Percentiles rank a stretch among this genome's conserved stretches.
These are phyloP conservation scores for Lepus americanus DNA, from an alignment of 2,113 vertebrate genomes.

Conservation along the genomic window DNA sequence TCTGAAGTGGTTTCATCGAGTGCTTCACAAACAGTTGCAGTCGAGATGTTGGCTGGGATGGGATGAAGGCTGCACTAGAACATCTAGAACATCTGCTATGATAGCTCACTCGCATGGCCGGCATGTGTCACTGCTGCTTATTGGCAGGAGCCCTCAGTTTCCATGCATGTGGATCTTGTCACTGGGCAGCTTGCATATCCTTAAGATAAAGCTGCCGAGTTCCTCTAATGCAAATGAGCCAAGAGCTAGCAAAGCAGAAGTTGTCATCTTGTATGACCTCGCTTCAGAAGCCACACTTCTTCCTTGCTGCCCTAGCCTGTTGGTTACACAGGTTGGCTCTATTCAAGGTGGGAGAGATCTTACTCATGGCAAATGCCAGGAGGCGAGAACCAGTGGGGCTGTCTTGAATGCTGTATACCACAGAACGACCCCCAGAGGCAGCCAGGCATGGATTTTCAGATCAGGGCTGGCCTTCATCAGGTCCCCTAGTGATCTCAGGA, in stretches of 20 bases:
- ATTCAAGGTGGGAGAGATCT: neutral
- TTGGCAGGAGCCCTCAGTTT: neutral
- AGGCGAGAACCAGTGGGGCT: neutral
- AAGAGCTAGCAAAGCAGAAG: neutral
- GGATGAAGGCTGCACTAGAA: neutral
- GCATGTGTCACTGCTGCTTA: neutral
- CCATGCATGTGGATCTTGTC: neutral
- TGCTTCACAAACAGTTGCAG: neutral
- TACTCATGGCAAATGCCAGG: neutral
- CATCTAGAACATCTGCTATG: neutral
- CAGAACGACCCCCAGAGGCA: neutral
- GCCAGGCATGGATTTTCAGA: neutral
- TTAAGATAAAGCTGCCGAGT: neutral
- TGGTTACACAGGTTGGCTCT: neutral
- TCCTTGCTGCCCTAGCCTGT: neutral
- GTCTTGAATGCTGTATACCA: neutral
- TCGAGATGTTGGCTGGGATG: neutral
- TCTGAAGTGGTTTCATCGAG: neutral
- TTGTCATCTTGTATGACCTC: neutral
- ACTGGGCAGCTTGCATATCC: neutral
- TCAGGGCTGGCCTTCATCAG: neutral
- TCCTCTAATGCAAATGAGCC: neutral
- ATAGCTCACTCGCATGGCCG: neutral
- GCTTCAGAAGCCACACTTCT: neutral
- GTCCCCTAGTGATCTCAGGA: neutral